Base-by-base conservation (phyloP, 2,113 vertebrate species). In the Ia io region DNA sequence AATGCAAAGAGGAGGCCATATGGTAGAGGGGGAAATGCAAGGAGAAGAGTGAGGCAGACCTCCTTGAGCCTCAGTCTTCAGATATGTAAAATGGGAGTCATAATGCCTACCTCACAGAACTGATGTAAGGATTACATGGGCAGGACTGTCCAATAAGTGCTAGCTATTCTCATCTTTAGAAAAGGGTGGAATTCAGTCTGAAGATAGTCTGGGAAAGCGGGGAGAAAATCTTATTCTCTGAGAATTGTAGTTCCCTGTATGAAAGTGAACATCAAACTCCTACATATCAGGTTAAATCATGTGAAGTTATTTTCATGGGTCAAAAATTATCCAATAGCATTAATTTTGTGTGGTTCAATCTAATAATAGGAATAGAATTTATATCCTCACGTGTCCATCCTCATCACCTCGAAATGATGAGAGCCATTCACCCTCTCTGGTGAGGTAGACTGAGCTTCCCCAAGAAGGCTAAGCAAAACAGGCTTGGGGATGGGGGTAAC, bases 271-370 rank as follows among this genome's bases (percentile, higher is more conserved):
- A 32, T 47, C 32, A 56, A 47, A 56, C 35, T 69, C 67, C 80
- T 92, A 28, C 30, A 4, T 44, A 23, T 71, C 89, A 30, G n/a
- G 74, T 84, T 70, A 74, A 88, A 71, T 22, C 61, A n/a, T 17
- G 3, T 30, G 53, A 90, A 73, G 30, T 65, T 88, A 82, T 22
- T 84, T 87, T 83, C 42, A 30, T 92, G 86, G 32, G 16, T 92
- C 30, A 82, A 65, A 63, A 42, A 53, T 44, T 9, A 4, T 9
- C 30, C 74, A 40, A 1, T 47, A 59, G 35, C 14, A 14, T 25
- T 14, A 32, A 42, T 87, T 83, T 20, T 53, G 17, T 12, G 14
- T 18, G 42, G 13, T 42, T 74, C 51, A 71, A 44, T 28, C 18
- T 84, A 22, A 51, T 23, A 3, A 4, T 35, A 90, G 11, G n/a